phyloP scores from a whole-genome alignment of 1,140 invertebrate species.

The Thaumetopoea pityocampa region DNA sequence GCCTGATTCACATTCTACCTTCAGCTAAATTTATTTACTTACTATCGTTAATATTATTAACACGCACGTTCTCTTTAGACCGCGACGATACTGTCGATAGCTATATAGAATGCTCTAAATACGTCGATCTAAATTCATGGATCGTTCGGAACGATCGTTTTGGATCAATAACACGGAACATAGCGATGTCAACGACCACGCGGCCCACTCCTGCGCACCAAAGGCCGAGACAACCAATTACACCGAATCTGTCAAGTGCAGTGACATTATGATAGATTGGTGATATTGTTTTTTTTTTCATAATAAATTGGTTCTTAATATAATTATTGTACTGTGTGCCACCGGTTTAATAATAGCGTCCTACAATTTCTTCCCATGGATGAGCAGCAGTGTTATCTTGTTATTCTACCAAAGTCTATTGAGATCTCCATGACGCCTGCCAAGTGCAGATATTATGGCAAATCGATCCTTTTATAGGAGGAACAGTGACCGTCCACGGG shows the following conservation, averaged over 20 bases:
- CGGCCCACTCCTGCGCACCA: constrained; percentile 14
- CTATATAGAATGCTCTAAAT: constrained; percentile 22
- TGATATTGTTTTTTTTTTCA: no score
- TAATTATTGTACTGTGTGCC: constrained; percentile 12
- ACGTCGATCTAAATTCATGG: constrained; percentile 30
- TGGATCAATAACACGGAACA: constrained; percentile 44
- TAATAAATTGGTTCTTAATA: constrained; percentile 11
- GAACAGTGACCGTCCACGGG: no score
- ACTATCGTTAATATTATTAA: not conserved
- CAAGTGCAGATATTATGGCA: no score
- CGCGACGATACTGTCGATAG: not conserved
- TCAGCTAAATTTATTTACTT: no score
- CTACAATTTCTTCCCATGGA: no score
- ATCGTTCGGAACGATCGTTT: constrained; percentile 28
- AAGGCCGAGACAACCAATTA: constrained; percentile 8
- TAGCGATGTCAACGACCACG: constrained; percentile 39
- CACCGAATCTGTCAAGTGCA: constrained; percentile 11
- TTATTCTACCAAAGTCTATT: no score
- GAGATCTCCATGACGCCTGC: no score
- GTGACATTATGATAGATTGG: no score
- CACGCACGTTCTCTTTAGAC: not conserved
- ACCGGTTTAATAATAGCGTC: no score
- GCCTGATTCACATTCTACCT: no score
- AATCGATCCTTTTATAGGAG: no score
- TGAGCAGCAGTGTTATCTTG: no score